Conservation (phyloP, 2,888 invertebrate genomes). For the Parapristionchus giblindavisi region DNA sequence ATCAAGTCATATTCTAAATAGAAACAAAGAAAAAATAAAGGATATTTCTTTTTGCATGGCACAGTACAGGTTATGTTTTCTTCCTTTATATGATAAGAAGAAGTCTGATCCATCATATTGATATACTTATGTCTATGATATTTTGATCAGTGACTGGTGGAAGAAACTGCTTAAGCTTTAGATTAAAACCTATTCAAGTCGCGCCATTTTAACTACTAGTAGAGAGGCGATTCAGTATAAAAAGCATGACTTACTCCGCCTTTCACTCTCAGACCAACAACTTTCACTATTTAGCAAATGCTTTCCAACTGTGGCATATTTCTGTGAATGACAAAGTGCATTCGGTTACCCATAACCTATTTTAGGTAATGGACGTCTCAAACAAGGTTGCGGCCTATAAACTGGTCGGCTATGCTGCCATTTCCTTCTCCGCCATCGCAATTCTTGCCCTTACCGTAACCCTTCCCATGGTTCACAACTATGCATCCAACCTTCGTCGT, state of each 20-base stretch:
- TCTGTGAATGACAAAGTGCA: neutral
- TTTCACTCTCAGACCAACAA: neutral
- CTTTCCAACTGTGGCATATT: no score
- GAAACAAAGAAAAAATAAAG: no score
- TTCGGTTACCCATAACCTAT: neutral
- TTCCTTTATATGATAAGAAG: no score
- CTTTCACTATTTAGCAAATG: neutral
- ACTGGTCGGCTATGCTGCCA: conserved; percentile 30
- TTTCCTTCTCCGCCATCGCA: conserved; percentile 15
- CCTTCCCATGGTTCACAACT: conserved; percentile 36
- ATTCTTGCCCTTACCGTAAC: conserved; percentile 1
- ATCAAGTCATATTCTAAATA: no score
- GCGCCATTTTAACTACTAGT: neutral
- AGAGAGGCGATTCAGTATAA: neutral
- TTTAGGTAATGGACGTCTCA: conserved; percentile 33
- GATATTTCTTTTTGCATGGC: no score
- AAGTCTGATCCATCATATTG: no score
- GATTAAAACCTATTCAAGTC: neutral
- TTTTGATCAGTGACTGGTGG: no score
- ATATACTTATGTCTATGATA: no score
- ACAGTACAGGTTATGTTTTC: no score
- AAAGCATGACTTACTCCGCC: no score
- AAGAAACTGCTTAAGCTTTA: no score
- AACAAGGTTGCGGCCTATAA: conserved; percentile 31
- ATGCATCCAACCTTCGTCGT: conserved; percentile 5